Evolutionary conservation across 2,113 vertebrate genomes (phyloP), one percentile per base, ranked within the genome.

Genomic region (Proteles cristata): DNA sequence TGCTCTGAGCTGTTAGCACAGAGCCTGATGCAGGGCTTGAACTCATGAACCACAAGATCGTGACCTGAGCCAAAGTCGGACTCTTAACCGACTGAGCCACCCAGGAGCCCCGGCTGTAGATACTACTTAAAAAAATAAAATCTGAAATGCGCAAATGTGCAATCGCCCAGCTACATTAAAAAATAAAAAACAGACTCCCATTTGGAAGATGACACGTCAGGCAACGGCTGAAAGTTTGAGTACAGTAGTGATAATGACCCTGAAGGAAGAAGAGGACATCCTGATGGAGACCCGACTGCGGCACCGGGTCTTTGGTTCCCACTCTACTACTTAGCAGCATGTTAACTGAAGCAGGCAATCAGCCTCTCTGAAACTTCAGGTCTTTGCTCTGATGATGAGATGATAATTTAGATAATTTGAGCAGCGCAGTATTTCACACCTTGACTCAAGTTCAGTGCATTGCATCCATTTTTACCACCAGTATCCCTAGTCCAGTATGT

Each of bases 21-120:
- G 21, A 61, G 58, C 58, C 58, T 17, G 58, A 61, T 0, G 8
- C 21, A 2, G 21, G 58, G 16, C 19, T 61, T 3, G 21, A 3
- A 61, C 8, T 61, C 58, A 61, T 0, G 7, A 61, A 4, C 58
- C 0, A 0, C 2, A 21, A 61, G 58, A 61, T 23, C 21, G 23
- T 1, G 58, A 61, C 58, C 21, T 61, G 21, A 23, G 58, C 58
- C 0, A 0, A 61, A 61, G 21, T 61, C 2, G 8, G 58, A 1
- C 58, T 1, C 58, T 61, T 61, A 23, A 61, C 58, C 2, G 0
- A 23, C 58, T 23, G 21, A 61, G 7, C 58, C 21, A 61, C 21
- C 19, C 58, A 61, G 58, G 21, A 19, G 0, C 58, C 58, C 58
- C 58, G 2, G 58, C 21, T 23, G 8, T 23, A 61, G 21, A 61